Percentiles rank a stretch among this genome's conserved stretches.
These are phyloP conservation scores for Eurystomus glaucurus DNA, from an alignment of 2,797 vertebrate genomes.

Conservation along the genomic window DNA sequence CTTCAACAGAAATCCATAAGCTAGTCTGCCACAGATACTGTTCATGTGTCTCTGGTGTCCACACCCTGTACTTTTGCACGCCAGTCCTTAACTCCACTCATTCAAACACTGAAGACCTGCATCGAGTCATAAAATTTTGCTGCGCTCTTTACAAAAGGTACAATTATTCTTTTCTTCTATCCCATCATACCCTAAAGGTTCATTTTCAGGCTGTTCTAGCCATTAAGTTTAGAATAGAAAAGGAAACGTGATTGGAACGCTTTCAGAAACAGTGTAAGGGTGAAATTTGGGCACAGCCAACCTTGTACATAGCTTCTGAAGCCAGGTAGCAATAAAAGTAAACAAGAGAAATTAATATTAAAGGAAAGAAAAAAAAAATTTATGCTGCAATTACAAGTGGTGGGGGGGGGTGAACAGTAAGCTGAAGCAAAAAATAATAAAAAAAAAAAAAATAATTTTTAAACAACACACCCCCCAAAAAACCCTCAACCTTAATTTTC, in stretches of 20 bases:
- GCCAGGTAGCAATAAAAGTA: neutral
- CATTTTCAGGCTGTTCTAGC: neutral
- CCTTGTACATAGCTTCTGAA: neutral
- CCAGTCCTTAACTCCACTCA: neutral
- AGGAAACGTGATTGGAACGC: neutral
- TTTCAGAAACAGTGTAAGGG: neutral
- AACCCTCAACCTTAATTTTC: neutral
- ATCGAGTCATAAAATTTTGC: neutral
- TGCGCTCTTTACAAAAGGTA: neutral
- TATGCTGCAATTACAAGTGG: neutral
- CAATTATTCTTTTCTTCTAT: neutral
- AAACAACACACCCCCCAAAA: neutral
- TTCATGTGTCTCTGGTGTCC: neutral
- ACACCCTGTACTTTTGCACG: neutral
- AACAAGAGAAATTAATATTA: neutral
- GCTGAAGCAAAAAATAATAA: neutral
- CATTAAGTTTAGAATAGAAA: neutral
- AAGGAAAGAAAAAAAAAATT: neutral
- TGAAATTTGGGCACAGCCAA: neutral
- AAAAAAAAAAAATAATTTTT: too few species aligned
- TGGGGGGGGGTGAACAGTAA: neutral
- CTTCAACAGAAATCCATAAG: conserved; percentile 38
- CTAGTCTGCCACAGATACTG: neutral
- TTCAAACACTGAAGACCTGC: neutral
- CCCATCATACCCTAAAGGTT: neutral